phyloP scores from a whole-genome alignment of 2,888 invertebrate genomes.

The Nesidiocoris tenuis region DNA sequence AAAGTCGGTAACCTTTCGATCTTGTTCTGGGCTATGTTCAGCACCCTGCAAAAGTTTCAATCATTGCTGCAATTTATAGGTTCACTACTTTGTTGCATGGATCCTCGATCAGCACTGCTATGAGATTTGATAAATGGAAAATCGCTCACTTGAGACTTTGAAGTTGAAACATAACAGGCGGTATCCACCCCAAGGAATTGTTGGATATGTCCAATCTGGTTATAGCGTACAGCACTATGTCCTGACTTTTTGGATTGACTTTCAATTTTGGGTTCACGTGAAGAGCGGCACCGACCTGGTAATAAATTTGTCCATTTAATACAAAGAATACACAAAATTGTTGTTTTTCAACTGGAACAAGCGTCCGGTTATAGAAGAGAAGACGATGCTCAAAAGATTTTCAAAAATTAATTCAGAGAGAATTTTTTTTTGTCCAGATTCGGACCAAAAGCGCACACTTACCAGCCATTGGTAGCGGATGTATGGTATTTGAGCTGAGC shows the following conservation, averaged over 20 bases:
- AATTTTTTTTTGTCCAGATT: too few species aligned
- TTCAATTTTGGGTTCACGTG: conserved; percentile 81
- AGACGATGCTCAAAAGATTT: too few species aligned
- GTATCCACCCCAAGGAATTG: conserved; percentile 78
- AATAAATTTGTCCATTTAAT: too few species aligned
- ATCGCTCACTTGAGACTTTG: conserved; percentile 71
- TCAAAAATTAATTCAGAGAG: too few species aligned
- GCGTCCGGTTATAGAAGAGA: too few species aligned
- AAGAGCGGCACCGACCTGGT: conserved; percentile 70
- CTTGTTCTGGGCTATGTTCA: conserved; percentile 88
- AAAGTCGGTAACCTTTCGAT: conserved; percentile 70
- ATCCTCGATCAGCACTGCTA: too few species aligned
- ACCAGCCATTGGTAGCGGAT: conserved; percentile 64
- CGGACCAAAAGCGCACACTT: too few species aligned
- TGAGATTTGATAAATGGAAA: too few species aligned
- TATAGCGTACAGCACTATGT: conserved; percentile 81
- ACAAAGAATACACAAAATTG: too few species aligned
- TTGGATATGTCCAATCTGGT: conserved; percentile 91
- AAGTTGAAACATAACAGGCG: conserved; percentile 78
- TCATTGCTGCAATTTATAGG: too few species aligned
- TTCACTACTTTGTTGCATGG: too few species aligned
- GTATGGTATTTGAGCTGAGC: conserved; percentile 68
- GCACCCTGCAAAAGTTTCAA: conserved; percentile 61
- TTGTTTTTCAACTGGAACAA: too few species aligned
- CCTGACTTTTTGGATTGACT: conserved; percentile 65